Conservation (phyloP, 2,888 invertebrate species). For the Neoitamus cyanurus region DNA sequence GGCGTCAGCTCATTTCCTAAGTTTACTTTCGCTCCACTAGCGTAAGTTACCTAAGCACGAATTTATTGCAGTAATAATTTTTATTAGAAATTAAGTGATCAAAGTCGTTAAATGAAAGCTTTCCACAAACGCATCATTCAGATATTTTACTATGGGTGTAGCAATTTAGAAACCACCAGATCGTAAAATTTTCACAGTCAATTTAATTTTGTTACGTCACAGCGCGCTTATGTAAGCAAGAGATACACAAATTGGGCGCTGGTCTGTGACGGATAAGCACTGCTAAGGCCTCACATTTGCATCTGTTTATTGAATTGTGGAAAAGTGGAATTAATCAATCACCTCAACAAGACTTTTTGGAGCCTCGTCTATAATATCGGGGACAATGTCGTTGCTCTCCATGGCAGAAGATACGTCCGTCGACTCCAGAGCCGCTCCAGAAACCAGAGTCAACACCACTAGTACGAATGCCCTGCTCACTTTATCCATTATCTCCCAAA, state of each 20-base stretch:
- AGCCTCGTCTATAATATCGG: slow-evolving; percentile 50
- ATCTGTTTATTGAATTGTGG: not conserved
- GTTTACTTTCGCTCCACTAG: slow-evolving; percentile 65
- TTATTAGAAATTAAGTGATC: not conserved
- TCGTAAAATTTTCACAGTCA: not conserved
- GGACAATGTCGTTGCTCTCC: slow-evolving; percentile 44
- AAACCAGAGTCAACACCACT: not conserved
- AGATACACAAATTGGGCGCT: not conserved
- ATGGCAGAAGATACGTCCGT: not conserved
- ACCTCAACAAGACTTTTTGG: slow-evolving; percentile 59
- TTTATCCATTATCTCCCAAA: not conserved
- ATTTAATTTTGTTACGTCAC: not conserved
- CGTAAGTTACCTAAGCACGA: slow-evolving; percentile 53
- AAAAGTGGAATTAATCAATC: slow-evolving; percentile 41
- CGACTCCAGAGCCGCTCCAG: not conserved
- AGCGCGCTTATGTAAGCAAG: not conserved
- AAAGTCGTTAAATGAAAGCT: not conserved
- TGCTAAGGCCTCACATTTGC: not conserved
- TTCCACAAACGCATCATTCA: not conserved
- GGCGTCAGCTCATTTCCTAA: slow-evolving; percentile 78
- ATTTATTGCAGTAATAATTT: not conserved
- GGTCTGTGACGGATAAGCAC: not conserved
- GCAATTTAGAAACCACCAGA: not conserved
- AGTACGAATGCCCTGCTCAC: not conserved
- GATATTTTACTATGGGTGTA: not conserved